These are phyloP conservation scores for Eulemur coronatus DNA, from an alignment of 2,797 vertebrate genomes.

Conservation along the genomic window DNA sequence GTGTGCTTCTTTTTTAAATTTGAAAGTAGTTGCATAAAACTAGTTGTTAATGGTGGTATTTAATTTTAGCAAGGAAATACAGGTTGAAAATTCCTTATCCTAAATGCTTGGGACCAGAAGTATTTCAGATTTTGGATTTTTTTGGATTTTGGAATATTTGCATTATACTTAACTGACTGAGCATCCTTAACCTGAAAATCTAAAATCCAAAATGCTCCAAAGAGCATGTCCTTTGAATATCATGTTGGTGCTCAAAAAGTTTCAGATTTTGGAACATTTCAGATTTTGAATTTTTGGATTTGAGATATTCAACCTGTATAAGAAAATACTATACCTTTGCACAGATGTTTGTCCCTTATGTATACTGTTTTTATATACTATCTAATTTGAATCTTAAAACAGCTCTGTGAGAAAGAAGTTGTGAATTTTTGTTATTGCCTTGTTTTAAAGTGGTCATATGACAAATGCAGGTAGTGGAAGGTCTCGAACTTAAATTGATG, in stretches of 20 bases:
- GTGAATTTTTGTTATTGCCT: neutral
- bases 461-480: neutral
- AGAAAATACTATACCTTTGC: neutral
- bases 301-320: neutral
- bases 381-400: neutral
- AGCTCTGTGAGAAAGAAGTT: neutral
- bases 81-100: neutral
- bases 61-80: conserved; percentile 31
- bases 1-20: neutral
- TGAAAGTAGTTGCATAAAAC: conserved; percentile 15
- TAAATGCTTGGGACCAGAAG: neutral
- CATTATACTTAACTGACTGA: neutral
- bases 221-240: neutral
- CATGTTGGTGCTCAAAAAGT: neutral
- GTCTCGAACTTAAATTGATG: neutral
- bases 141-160: neutral
- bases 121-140: neutral
- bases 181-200: neutral
- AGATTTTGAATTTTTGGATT: neutral
- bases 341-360: neutral
- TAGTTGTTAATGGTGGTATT: neutral
- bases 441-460: neutral
- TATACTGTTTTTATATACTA: neutral
- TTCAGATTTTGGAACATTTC: neutral
- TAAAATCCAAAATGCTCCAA: neutral